phyloP scores from a whole-genome alignment of 2,797 vertebrate genomes.

The Psittacula echo region DNA sequence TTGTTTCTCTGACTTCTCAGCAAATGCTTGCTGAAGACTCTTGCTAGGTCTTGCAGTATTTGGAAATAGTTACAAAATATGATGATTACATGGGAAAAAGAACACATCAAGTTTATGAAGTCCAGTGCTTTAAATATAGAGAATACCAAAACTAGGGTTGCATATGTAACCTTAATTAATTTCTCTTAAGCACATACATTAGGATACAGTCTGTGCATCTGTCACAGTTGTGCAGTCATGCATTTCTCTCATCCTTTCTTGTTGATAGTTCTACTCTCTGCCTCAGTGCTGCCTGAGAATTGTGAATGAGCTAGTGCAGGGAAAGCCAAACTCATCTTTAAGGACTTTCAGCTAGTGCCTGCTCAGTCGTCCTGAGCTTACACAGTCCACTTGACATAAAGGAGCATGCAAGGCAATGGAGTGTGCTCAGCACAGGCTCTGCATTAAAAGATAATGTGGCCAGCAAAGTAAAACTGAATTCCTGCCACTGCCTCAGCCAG shows the following conservation, averaged over 20 bases:
- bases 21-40: neutral
- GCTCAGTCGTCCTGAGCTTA: neutral
- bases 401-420: neutral
- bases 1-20: slow-evolving; percentile 21
- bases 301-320: neutral
- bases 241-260: neutral
- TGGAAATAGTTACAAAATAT: neutral
- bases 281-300: neutral
- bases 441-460: neutral
- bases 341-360: neutral
- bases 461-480: neutral
- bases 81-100: neutral
- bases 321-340: neutral
- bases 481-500: neutral
- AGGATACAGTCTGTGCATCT: neutral
- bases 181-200: neutral
- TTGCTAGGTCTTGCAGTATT: neutral
- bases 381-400: neutral
- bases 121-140: slow-evolving; percentile 47
- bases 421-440: neutral
- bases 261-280: neutral
- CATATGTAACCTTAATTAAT: neutral
- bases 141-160: slow-evolving; percentile 25
- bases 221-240: neutral
- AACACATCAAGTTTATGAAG: neutral